Base-by-base conservation (phyloP, 92 coral and sea anemone species). In the Bergia puertoricense region DNA sequence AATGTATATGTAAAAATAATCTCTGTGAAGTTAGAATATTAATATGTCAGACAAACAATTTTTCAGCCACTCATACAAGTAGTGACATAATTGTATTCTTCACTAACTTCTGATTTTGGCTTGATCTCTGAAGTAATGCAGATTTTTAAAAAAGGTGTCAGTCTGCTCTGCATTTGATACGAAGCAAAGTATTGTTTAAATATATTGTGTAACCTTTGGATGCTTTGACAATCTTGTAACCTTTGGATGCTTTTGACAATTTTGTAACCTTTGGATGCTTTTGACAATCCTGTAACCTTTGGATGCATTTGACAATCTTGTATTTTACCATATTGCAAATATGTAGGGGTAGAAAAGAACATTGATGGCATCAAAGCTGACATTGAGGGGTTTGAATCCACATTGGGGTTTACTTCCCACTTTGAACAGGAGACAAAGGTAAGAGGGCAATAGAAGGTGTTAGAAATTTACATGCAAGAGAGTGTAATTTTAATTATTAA, bases 331-430 rank as follows among this genome's bases (percentile, higher is more conserved):
- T 30, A 30, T 30, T 74, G 13, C 40, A 65, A 56, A 50, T 74
- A 65, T 85, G 40, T 43, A 92, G 94, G 81, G 62, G 89, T 95
- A 15, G 91, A 93, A 48, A 81, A 80, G 67, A 88, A 93, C 88
- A 95, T 95, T 10, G 74, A 91, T 50, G 91, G 89, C 38, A 84
- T 95, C 30, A 93, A 92, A 50, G 92, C 89, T 45, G 98, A 95
- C 81, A 54, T 95, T 38, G 86, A 95, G 67, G 76, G 91, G 40
- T 93, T 92, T 85, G 89, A 91, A 43, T 91, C 96, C 83, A 91
- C 88, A 59, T 11, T 95, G 77, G 88, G 86, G 20, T 91, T 93
- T 80, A 86, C 92, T 51, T 89, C 92, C 30, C 94, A 91, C 48
- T 85, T 95, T 81, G 89, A 91, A 59, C 75, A 89, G 48, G 76